Conservation (phyloP, 2,888 invertebrate species). For the Odiellus spinosus region DNA sequence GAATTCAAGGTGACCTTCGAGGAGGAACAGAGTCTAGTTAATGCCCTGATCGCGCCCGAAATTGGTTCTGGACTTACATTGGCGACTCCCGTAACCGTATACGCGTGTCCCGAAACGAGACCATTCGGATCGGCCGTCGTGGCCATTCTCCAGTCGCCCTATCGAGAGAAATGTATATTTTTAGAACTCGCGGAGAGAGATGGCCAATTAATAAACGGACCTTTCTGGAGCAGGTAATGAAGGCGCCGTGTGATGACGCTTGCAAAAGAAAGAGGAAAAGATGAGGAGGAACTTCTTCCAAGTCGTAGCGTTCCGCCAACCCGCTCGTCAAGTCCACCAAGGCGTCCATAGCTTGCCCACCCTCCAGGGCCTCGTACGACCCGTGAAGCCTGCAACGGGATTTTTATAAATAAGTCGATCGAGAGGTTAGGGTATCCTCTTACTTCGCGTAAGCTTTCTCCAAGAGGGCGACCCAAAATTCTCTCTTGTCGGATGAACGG, state of each 20-base stretch:
- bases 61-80: conserved; percentile 20
- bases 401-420: neutral
- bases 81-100: conserved; percentile 32
- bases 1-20: conserved; percentile 12
- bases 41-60: neutral
- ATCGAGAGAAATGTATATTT: too few relatives aligned
- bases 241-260: conserved; percentile 29
- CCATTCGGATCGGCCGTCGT: conserved; percentile 31
- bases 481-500: conserved; percentile 27
- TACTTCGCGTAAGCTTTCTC: conserved; percentile 36
- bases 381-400: conserved; percentile 30
- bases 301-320: conserved; percentile 32
- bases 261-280: conserved; percentile 28
- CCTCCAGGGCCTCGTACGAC: conserved; percentile 33
- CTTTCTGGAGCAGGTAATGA: conserved; percentile 34
- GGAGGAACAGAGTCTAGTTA: neutral
- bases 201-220: conserved; percentile 19
- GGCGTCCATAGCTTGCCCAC: conserved; percentile 35
- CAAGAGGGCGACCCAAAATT: conserved; percentile 34
- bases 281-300: conserved; percentile 27
- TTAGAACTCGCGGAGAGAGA: too few relatives aligned
- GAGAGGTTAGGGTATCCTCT: conserved; percentile 7
- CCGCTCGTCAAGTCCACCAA: conserved; percentile 36
- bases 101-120: conserved; percentile 35
- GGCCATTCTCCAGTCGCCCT: conserved; percentile 30